Conservation (phyloP, 2,888 invertebrate genomes). For the Camptogramma bilineatum region DNA sequence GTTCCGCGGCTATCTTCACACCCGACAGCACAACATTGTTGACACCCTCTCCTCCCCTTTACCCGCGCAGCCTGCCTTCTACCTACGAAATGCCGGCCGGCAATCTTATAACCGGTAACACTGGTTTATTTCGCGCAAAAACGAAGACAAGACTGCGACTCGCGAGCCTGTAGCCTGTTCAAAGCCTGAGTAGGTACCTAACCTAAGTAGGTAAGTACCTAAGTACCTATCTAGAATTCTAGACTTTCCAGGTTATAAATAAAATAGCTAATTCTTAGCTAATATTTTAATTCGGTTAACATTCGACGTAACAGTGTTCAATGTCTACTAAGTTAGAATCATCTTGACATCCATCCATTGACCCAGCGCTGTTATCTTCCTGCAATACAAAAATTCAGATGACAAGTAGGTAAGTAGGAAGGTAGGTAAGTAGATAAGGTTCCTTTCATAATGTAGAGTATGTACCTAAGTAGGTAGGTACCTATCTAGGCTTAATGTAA, state of each 20-base stretch:
- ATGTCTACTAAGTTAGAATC: conserved; percentile 48
- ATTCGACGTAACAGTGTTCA: conserved; percentile 60
- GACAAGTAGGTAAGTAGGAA: not conserved
- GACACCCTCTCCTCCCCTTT: conserved; percentile 48
- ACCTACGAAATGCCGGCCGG: conserved; percentile 49
- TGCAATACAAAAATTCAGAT: conserved; percentile 52
- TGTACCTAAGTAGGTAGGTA: not conserved
- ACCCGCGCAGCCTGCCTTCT: conserved; percentile 39
- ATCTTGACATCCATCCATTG: conserved; percentile 42
- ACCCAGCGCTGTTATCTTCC: conserved; percentile 45
- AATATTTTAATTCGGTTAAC: conserved; percentile 41
- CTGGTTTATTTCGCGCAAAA: conserved; percentile 83
- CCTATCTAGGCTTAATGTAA: conserved; percentile 13
- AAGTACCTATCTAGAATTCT: conserved; percentile 9
- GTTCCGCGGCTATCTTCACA: conserved; percentile 73
- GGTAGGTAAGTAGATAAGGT: too few species aligned
- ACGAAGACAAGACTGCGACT: conserved; percentile 58
- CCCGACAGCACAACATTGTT: conserved; percentile 66
- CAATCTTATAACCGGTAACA: conserved; percentile 70
- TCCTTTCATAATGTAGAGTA: too few species aligned
- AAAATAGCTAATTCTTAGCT: conserved; percentile 41
- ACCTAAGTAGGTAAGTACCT: too few species aligned
- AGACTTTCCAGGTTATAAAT: conserved; percentile 46
- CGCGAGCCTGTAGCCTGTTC: conserved; percentile 54
- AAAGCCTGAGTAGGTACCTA: conserved; percentile 34